Evolutionary conservation across 2,113 vertebrate genomes (phyloP), one percentile per base, ranked within the genome.

Genomic region (Geothlypis trichas): DNA sequence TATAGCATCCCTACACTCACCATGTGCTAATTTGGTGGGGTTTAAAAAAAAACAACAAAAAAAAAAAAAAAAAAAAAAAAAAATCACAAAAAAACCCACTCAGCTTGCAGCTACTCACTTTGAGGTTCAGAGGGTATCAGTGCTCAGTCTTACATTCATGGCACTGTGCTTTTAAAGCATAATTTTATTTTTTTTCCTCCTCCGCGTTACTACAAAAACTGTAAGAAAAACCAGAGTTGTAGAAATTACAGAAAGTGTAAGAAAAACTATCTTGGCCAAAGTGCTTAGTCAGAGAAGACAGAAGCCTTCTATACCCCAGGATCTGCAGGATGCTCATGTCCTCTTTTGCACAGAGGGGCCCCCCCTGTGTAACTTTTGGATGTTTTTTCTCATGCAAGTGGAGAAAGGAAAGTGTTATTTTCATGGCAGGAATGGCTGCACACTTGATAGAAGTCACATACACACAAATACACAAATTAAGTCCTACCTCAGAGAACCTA

Each of bases 401-500:
- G 23, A 42, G 26, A 77, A 47, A 62, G 10, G 21, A 24, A 94
- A 10, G n/a, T 20, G 5, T 27, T 28, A 13, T 15, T 76, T 52
- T 24, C 31, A 31, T 2, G 35, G 33, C 57, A 84, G 23, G 13
- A 52, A n/a, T 1, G 57, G 44, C 42, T 35, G 8, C 10, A 23
- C 15, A 13, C 7, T 11, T 0, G 0, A 27, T 30, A 9, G 7
- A n/a, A 39, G 10, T 37, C 31, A 49, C 4, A 24, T 9, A 33
- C 3, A 63, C 18, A 39, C 10, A n/a, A 4, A 52, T 0, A 41
- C 6, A 75, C 10, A 33, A 14, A 31, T 27, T 0, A 61, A 77
- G 8, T 31, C 57, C 30, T 28, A 17, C 24, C 27, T 41, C 20
- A 27, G 37, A 87, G 23, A 59, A 6, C n/a, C 73, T 54, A 0